Base-by-base conservation (phyloP, 2,888 invertebrate genomes). In the Sericinus montela region DNA sequence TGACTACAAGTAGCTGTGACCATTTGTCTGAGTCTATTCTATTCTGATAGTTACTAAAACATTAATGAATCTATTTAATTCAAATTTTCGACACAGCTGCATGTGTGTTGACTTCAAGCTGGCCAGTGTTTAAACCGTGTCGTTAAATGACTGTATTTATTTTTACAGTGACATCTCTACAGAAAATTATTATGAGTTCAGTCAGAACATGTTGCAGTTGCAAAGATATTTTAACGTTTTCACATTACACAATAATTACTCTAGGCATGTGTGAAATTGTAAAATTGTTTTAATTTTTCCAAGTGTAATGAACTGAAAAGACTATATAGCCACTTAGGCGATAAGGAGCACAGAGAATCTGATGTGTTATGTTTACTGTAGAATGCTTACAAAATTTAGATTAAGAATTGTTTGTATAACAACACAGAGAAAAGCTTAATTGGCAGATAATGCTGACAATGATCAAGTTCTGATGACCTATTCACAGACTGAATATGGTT, bases 121-220 rank as follows among this genome's bases (percentile, higher is more conserved):
- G 49, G 49, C 49, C 60, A 54, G 65, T 65, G 65, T 61, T 60
- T 69, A 67, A 70, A 59, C 60, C 63, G 73, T 75, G 69, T 69
- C 71, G 75, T 79, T 84, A 84, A 84, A 85, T 74, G 65, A 80
- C 75, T 83, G 77, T 80, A 84, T 88, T 88, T 88, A 75, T 88
- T 86, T 87, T 88, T 88, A 86, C 88, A 88, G 87, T 87, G 86
- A 74, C 84, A 66, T 71, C 83, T 81, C 88, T 74, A 81, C 87
- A 83, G 84, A 82, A 80, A 80, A 75, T 82, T 75, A 61, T 87
- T 75, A 76, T 82, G 80, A 75, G 58, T 75, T 72, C 60, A 64
- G 73, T 82, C 76, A 75, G 80, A 85, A 79, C 69, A 75, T 84
- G 77, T 80, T 59, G 83, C 78, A 74, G 81, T 83, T 85, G 67